Base-by-base conservation (phyloP, 1,140 invertebrate species). In the Megalopta genalis region DNA sequence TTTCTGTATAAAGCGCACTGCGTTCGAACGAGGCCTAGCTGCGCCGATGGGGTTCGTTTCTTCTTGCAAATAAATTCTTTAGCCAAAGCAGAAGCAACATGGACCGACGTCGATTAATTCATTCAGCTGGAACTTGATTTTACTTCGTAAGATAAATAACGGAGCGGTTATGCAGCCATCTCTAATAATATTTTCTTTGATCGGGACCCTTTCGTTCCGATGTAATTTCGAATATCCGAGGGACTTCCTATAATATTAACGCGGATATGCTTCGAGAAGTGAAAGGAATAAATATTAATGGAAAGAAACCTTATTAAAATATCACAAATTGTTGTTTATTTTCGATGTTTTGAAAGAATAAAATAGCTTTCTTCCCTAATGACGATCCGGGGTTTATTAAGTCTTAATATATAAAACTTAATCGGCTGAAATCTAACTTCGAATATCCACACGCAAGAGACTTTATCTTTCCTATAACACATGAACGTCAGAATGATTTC, bases 41-140 rank as follows among this genome's bases (percentile, higher is more conserved):
- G 32, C 5, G 21, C 32, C 9, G 14, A 39, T 9, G 49, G 59
- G 12, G 9, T 37, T 52, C 2, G 8, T 46, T 4, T 9, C 39
- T 14, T n/a, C n/a, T 27, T 42, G 32, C 42, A 54, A 77, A 71
- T 77, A 77, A 77, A 77, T 72, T 42, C n/a, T 49, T 23, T 52
- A 52, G 23, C 4, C 59, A 64, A 54, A 23, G 32, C 46, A 64
- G 46, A 12, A 54, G 63, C 9, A n/a, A 57, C 5, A 5, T 46
- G 27, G 1, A 72, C 10, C 37, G 16, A 5, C 9, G 1, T 49
- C 42, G 10, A 0, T 0, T 76, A 46, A 23, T 46, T 46, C 66
- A 14, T 46, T 76, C 23, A 39, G 27, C 37, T 42, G 63, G n/a
- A n/a, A 64, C 16, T 63, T 18, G 9, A 27, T 63, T 63, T 8